Base-by-base conservation (phyloP, 2,888 invertebrate species). In the Bugulina stolonifera region DNA sequence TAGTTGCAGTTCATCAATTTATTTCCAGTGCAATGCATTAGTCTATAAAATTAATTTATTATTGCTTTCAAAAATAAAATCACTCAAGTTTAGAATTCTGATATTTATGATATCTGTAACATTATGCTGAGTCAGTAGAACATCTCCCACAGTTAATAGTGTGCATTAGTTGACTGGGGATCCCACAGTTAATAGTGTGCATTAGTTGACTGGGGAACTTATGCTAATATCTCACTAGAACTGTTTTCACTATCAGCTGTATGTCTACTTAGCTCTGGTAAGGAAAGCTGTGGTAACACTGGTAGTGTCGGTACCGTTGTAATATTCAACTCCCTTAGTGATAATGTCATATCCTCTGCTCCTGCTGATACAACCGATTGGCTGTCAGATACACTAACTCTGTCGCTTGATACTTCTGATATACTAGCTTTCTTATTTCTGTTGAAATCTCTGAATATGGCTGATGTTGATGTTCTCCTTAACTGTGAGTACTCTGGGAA, bases 361-460 rank as follows among this genome's bases (percentile, higher is more conserved):
- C 18, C 43, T 10, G 43, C 43, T 10, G 43, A 43, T 43, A 10
- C 43, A 43, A n/a, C n/a, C n/a, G 43, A 43, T 43, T 43, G 43
- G 10, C 10, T 18, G 23, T 23, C 57, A 57, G 57, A 57, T 18
- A 14, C n/a, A 23, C 27, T 57, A 57, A 57, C 10, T 57, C 5
- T 10, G 18, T 43, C 43, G 18, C 18, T 18, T 10, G 43, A 43
- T 43, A 43, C 18, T 10, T 5, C 18, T 43, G 43, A 10, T 43
- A 10, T 43, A 43, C 43, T 5, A 43, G 43, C 18, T 18, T 10
- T 43, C 14, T 64, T 27, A 14, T 2, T 1, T n/a, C 32, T 64
- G 5, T 27, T 10, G 27, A 64, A 64, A 14, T 64, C 64, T 64
- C 64, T 64, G 27, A 64, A 64, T 27, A 64, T 32, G 14, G 64